Evolutionary conservation across 2,888 invertebrate species (phyloP).

Genomic region (Monochamus alternatus): DNA sequence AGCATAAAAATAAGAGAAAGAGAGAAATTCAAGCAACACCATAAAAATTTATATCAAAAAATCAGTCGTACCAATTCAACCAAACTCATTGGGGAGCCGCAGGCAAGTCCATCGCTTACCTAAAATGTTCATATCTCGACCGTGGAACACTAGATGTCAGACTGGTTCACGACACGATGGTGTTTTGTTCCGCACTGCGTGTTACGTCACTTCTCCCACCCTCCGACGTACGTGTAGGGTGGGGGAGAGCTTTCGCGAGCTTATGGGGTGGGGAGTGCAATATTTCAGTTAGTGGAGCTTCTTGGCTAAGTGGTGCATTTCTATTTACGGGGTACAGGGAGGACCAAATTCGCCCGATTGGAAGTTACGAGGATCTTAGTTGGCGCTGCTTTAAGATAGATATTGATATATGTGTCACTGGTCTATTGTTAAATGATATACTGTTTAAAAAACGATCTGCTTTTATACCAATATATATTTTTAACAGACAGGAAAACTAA

Average conservation of each 20-base stretch:
- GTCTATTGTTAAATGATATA: too few relatives aligned
- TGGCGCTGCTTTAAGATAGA: not conserved
- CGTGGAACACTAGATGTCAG: slow-evolving; percentile 70
- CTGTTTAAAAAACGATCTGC: too few relatives aligned
- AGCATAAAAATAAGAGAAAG: slow-evolving; percentile 36
- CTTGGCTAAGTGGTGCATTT: slow-evolving; percentile 52
- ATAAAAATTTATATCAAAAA: slow-evolving; percentile 62
- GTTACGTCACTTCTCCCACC: slow-evolving; percentile 66
- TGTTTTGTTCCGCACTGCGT: slow-evolving; percentile 71
- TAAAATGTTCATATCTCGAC: slow-evolving; percentile 72
- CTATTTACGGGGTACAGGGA: slow-evolving; percentile 36
- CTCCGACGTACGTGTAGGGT: slow-evolving; percentile 36
- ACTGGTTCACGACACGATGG: slow-evolving; percentile 62
- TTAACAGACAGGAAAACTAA: too few relatives aligned
- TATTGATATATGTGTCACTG: too few relatives aligned
- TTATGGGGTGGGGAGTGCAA: slow-evolving; percentile 45
- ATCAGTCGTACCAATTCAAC: slow-evolving; percentile 67
- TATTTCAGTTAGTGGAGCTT: slow-evolving; percentile 48
- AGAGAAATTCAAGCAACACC: slow-evolving; percentile 58
- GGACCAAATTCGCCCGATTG: slow-evolving; percentile 21
- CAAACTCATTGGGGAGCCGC: slow-evolving; percentile 60
- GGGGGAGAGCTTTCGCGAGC: slow-evolving; percentile 50
- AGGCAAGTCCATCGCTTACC: slow-evolving; percentile 67
- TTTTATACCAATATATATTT: too few relatives aligned
- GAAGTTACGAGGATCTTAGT: slow-evolving; percentile 10